These are phyloP conservation scores for Tribolium madens DNA, from an alignment of 1,140 invertebrate species.

Conservation along the genomic window DNA sequence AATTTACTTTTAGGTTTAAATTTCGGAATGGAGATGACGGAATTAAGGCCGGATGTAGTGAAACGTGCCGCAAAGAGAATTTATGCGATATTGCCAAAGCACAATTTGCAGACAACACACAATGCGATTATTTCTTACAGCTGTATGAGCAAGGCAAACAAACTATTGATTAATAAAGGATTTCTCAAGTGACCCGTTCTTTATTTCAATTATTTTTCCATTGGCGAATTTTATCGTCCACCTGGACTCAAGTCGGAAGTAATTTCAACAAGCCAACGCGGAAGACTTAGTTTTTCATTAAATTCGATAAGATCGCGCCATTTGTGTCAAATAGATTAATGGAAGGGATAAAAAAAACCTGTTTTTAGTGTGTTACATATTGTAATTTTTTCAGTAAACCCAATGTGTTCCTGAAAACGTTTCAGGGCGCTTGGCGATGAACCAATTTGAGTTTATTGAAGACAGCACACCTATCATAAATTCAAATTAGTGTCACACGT, in stretches of 20 bases:
- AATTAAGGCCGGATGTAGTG: constrained; percentile 68
- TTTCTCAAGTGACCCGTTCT: background rate
- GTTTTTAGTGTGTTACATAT: no score
- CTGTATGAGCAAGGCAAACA: constrained; percentile 1
- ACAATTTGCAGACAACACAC: background rate
- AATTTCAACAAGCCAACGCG: no score
- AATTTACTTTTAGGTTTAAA: constrained; percentile 58
- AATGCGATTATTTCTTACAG: constrained; percentile 14
- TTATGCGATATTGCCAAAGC: constrained; percentile 66
- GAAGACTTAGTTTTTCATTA: no score
- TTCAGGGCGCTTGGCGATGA: no score
- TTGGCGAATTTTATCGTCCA: no score
- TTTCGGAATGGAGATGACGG: constrained; percentile 67
- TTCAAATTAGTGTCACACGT: constrained; percentile 22
- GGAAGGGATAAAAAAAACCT: no score
- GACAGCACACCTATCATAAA: constrained; percentile 22
- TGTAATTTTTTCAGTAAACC: no score
- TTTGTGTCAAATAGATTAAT: no score
- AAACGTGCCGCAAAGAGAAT: constrained; percentile 70
- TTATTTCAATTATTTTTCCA: background rate
- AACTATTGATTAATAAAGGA: constrained; percentile 17
- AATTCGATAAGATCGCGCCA: no score
- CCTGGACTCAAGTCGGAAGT: no score
- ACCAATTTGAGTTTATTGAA: constrained; percentile 6
- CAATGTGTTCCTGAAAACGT: no score